Evolutionary conservation across 2,888 invertebrate genomes (phyloP), one percentile per base, ranked within the genome.

Genomic region (Dinocampus coccinellae): DNA sequence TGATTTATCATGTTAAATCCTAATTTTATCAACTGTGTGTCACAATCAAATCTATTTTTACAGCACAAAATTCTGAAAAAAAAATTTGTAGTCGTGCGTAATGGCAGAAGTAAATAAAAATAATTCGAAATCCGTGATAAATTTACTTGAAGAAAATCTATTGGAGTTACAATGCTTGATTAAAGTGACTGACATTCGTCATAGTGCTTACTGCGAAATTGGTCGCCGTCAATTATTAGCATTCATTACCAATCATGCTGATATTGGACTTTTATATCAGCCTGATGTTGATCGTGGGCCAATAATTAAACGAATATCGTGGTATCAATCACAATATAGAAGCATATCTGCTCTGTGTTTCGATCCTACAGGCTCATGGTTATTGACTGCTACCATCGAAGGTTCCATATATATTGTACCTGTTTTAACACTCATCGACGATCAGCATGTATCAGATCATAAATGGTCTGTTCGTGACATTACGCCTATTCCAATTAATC

Each of bases 311-410:
- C 81, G 83, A 53, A 78, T 87, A 55, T 84, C 85, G 33, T 87
- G 87, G 87, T 87, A 85, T 76, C 83, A 82, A 81, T 83, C 82
- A 2, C 73, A 79, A 7, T 79, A 82, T 36, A 85, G 83, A 75
- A 77, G 79, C 64, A 83, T 87, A 11, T 75, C 84, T n/a, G 82
- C 86, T 63, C 72, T 95, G 85, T 95, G 95, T 85, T 96, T 96
- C 87, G 95, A 96, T 88, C 94, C 95, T 1, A 91, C 93, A 72
- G 95, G 95, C 68, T 92, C 92, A 53, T 94, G 94, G 94, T 88
- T 94, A 29, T 88, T 94, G 26, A 89, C 92, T 76, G 80, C 85
- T 13, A 83, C 80, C 47, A 68, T 89, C 24, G 91, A 92, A 84
- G 89, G 91, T 71, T 90, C 91, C 7, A 84, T 92, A 16, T 91